Evolutionary conservation across 2,797 vertebrate genomes (phyloP), one percentile per base, ranked within the genome.

Genomic region (Sebastes umbrosus): DNA sequence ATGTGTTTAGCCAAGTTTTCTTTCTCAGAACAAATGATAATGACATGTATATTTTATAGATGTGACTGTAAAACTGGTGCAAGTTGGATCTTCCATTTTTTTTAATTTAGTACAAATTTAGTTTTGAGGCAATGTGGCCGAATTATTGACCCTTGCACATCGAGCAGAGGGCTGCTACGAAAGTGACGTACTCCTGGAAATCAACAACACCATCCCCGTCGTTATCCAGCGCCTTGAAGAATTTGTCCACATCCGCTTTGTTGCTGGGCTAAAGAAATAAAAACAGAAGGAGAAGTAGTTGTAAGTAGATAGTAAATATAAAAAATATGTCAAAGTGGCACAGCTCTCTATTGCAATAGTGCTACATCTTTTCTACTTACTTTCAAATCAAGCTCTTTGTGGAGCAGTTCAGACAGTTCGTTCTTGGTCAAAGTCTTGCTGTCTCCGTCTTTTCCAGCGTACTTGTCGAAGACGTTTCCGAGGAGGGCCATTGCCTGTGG

Each of bases 341-440:
- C 32, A 34, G 32, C 32, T 34, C 32, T 34, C 32, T 34, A 11
- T 57, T 63, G 4, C 14, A 62, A 18, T 46, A 2, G 3, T 20
- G 16, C 1, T 10, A 13, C 9, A 58, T 31, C 2, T 70, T 50
- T 80, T 46, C 2, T 24, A 84, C 93, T 92, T 76, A 89, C 82
- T 0, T 4, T 0, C 25, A 12, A 1, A 2, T 1, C 9, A 32
- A 91, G 0, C 73, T 95, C 90, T 0, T 0, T 0, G 0, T 0
- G 8, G 2, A 95, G 69, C 84, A 95, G 55, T 0, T 70, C n/a
- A 22, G 34, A 13, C 0, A 94, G 54, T 50, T 96, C 93, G 3
- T 1, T 25, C 58, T 92, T 94, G 72, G 31, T 64, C 39, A 95
- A 52, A 36, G 87, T 77, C 68, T 18, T 64, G 83, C 36, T 83